Conservation (phyloP, 2,113 vertebrate species). For the Gavialis gangeticus region DNA sequence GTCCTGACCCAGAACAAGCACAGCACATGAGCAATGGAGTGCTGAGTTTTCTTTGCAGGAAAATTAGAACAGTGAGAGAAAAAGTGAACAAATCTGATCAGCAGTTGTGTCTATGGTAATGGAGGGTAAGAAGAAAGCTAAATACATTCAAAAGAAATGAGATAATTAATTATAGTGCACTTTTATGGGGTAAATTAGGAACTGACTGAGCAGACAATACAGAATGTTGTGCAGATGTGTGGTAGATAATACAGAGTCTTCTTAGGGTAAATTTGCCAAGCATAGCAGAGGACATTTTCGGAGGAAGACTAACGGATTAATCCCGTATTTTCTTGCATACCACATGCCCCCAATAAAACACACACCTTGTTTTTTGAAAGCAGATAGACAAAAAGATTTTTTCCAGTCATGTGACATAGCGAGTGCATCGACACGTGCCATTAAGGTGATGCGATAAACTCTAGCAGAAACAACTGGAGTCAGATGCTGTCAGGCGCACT, state of each 20-base stretch:
- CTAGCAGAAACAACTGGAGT: no score
- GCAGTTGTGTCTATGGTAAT: neutral
- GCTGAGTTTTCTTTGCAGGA: neutral
- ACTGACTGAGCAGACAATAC: neutral
- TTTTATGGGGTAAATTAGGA: neutral
- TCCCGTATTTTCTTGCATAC: no score
- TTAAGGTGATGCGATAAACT: no score
- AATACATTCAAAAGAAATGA: neutral
- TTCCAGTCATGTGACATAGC: no score
- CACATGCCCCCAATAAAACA: no score
- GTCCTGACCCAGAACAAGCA: neutral
- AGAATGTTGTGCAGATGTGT: neutral
- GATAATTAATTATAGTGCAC: neutral
- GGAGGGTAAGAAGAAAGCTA: neutral
- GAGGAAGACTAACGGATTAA: neutral
- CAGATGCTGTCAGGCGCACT: no score
- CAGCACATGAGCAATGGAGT: neutral
- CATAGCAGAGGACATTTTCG: neutral
- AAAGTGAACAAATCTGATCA: neutral
- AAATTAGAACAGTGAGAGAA: neutral
- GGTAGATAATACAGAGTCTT: neutral
- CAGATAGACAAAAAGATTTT: no score
- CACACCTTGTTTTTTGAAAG: no score
- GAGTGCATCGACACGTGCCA: no score
- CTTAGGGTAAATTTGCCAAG: neutral